Evolutionary conservation across 2,888 invertebrate species (phyloP), one percentile per base, ranked within the genome.

Genomic region (Erebia epiphron): DNA sequence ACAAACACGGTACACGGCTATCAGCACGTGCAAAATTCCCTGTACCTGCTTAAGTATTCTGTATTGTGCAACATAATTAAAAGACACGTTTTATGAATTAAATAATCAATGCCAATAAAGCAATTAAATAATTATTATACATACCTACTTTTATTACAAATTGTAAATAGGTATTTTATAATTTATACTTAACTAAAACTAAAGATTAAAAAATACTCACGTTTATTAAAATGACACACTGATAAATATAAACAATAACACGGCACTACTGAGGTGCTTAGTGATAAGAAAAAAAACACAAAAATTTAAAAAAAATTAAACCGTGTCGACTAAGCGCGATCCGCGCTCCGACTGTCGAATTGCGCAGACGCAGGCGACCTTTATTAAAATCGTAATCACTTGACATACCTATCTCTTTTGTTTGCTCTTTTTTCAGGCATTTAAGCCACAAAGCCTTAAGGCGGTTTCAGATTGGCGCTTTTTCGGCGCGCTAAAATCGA

Each of bases 321-420:
- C 50, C 62, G 68, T 71, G 74, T 69, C 61, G 68, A 68, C 74
- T 61, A 58, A 65, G 67, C 76, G 76, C 75, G 43, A 21, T 69
- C 69, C 62, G 73, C 75, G 71, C 69, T 73, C 60, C 61, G 57
- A 78, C 77, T 78, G 76, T 50, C 69, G 54, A 70, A 61, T 58
- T 70, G 68, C 63, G 69, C 69, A 16, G 61, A 70, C 68, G 75
- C 75, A 69, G 1, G 41, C 68, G 73, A 73, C 75, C 70, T 75
- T 75, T 75, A 68, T 62, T 50, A 46, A 62, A 57, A 54, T 52
- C 63, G 57, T 62, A 65, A 62, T 70, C 54, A 64, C 65, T 68
- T 54, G 16, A 26, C 5, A 35, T 35, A 35, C 62, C 18, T 43
- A 56, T 50, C 26, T 63, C 56, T 67, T 67, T 67, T 66, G 54